A percentile compares a stretch with the other conserved stretches of the same genome.
phyloP scores from a whole-genome alignment of 2,797 vertebrate species.

The Sus cebifrons region DNA sequence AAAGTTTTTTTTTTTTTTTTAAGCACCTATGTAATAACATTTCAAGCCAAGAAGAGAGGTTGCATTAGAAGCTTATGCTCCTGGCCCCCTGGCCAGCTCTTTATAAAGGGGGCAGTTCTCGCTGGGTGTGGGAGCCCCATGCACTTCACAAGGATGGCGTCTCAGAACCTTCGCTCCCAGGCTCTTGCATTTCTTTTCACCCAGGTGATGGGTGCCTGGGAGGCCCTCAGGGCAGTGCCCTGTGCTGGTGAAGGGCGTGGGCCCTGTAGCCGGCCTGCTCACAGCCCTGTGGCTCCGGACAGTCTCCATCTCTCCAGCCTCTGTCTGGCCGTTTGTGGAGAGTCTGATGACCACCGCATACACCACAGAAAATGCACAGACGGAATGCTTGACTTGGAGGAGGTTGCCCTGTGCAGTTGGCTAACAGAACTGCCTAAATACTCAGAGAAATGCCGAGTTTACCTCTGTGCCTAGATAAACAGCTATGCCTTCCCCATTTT shows the following conservation, averaged over 20 bases:
- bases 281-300: background rate
- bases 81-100: background rate
- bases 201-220: background rate
- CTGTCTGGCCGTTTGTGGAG: background rate
- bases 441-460: background rate
- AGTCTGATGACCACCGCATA: background rate
- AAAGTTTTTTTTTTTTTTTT: background rate
- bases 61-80: background rate
- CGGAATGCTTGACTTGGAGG: background rate
- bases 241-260: background rate
- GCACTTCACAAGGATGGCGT: background rate
- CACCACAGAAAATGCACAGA: background rate
- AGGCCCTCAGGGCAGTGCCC: rapidly evolving
- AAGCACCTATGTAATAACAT: background rate
- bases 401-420: background rate
- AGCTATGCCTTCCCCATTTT: background rate
- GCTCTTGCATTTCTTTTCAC: background rate
- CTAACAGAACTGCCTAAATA: background rate
- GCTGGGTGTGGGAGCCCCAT: background rate
- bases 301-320: background rate
- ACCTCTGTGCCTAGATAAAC: background rate
- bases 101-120: background rate
- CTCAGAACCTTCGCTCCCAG: background rate
- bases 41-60: background rate
- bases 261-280: background rate